A percentile compares a stretch with the other conserved stretches of the same genome.
Conservation (phyloP, 1,140 invertebrate species). For the Drosophila parabipectinata region DNA sequence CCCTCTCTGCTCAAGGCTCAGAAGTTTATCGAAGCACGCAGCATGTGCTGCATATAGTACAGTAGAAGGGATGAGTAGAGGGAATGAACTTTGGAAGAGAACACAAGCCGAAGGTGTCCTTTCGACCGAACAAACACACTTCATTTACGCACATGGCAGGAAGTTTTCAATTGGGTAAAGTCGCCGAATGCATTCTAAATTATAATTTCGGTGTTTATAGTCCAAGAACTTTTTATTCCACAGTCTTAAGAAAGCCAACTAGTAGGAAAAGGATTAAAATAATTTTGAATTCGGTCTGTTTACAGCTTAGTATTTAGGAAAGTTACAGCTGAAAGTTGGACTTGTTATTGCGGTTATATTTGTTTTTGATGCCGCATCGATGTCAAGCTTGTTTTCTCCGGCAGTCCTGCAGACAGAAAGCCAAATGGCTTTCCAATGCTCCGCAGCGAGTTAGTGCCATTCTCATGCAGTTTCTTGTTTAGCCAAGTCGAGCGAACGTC, state of each 20-base stretch:
- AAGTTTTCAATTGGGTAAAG: conserved; percentile 21
- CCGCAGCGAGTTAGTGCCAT: conserved; percentile 8
- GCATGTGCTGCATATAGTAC: conserved; percentile 40
- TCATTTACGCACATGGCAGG: background rate
- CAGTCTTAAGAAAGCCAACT: background rate
- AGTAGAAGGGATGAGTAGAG: conserved; percentile 16
- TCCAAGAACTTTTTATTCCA: background rate
- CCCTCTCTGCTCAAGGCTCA: conserved; percentile 18
- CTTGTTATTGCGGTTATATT: conserved; percentile 48
- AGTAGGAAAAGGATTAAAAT: conserved; percentile 13
- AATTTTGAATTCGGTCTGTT: conserved; percentile 22
- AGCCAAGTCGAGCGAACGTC: conserved; percentile 37
- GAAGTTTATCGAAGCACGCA: conserved; percentile 56
- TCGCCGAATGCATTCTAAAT: background rate
- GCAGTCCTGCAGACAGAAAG: conserved; percentile 19
- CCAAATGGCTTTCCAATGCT: conserved; percentile 35
- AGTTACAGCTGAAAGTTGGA: conserved; percentile 27
- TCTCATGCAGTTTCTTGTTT: conserved; percentile 36
- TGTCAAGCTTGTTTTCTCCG: conserved; percentile 54
- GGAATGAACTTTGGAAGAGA: conserved; percentile 51
- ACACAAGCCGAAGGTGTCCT: conserved; percentile 13
- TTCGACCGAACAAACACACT: conserved; percentile 8
- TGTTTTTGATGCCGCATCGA: conserved; percentile 47
- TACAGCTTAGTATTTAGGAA: conserved; percentile 28
- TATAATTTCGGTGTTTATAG: background rate